Percentiles rank a stretch among this genome's conserved stretches.
Evolutionary conservation across 1,140 invertebrate species (phyloP).

Genomic region (Neocloeon triangulifer): DNA sequence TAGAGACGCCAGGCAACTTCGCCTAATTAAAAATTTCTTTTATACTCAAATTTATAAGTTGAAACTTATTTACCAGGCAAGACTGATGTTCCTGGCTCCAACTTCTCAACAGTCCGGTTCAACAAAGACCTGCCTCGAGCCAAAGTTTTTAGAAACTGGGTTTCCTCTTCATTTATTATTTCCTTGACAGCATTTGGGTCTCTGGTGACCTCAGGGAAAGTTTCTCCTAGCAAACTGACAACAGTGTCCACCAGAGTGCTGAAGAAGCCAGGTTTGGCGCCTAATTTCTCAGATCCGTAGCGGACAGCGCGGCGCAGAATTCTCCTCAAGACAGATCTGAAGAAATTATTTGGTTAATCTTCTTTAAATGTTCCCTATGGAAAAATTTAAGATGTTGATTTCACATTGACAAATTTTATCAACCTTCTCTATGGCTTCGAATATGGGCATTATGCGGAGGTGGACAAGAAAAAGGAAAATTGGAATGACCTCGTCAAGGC

Average conservation of each 20-base stretch:
- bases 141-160: slow-evolving; percentile 93
- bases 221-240: slow-evolving; percentile 65
- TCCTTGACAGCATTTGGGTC: slow-evolving; percentile 81
- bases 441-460: slow-evolving; percentile 75
- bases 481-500: no score
- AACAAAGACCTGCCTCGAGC: slow-evolving; percentile 70
- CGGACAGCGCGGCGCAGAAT: slow-evolving; percentile 81
- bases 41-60: no score
- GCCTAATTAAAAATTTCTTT: slow-evolving; percentile 29
- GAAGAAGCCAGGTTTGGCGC: slow-evolving; percentile 89
- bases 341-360: no score
- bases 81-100: slow-evolving; percentile 30
- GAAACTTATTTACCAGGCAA: slow-evolving; percentile 37
- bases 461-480: no score
- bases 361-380: slow-evolving; percentile 42
- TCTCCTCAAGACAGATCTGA: slow-evolving; percentile 57
- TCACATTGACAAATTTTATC: slow-evolving; percentile 1
- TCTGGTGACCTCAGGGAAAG: slow-evolving; percentile 85
- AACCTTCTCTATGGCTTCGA: slow-evolving; percentile 74
- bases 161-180: slow-evolving; percentile 95
- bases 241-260: slow-evolving; percentile 69
- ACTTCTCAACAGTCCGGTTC: slow-evolving; percentile 72
- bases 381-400: slow-evolving; percentile 3
- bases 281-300: slow-evolving; percentile 90
- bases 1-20: slow-evolving; percentile 95